Evolutionary conservation across 2,113 vertebrate species (phyloP).

Genomic region (Scomber scombrus): DNA sequence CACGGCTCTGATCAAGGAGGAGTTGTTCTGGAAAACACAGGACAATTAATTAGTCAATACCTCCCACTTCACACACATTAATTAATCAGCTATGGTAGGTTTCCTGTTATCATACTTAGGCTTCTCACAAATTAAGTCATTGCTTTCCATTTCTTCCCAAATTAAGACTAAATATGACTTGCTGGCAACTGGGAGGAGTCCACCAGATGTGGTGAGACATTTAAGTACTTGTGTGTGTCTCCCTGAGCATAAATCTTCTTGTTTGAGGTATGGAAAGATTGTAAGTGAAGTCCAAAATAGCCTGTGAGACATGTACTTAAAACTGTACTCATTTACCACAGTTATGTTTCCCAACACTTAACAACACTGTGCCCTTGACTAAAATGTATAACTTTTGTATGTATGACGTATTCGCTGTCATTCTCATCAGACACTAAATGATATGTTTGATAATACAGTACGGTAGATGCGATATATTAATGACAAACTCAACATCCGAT

Average conservation of each 20-base stretch:
- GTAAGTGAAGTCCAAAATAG: slow-evolving; percentile 68
- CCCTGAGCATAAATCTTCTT: slow-evolving; percentile 51
- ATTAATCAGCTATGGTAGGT: not conserved
- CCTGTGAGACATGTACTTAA: slow-evolving; percentile 56
- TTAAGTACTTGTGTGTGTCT: slow-evolving; percentile 46
- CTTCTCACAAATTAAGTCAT: slow-evolving; percentile 8
- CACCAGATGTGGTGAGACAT: slow-evolving; percentile 57
- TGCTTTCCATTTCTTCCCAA: not conserved
- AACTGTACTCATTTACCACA: slow-evolving; percentile 70
- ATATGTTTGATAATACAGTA: slow-evolving; percentile 21
- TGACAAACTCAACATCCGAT: slow-evolving; percentile 32
- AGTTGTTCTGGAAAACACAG: slow-evolving; percentile 85
- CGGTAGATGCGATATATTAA: slow-evolving; percentile 29
- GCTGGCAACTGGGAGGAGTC: slow-evolving; percentile 53
- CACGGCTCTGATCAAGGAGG: slow-evolving; percentile 82
- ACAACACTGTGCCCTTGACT: slow-evolving; percentile 45
- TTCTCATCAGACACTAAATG: slow-evolving; percentile 51
- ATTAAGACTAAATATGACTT: slow-evolving; percentile 51
- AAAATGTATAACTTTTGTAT: slow-evolving; percentile 12
- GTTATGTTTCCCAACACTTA: slow-evolving; percentile 65
- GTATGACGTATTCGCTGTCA: not conserved
- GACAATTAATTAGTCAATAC: not conserved
- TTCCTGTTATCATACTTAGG: not conserved
- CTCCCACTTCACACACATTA: not conserved
- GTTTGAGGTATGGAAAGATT: slow-evolving; percentile 75